Conservation (phyloP, 2,888 invertebrate genomes). For the Syrista parreyssii region DNA sequence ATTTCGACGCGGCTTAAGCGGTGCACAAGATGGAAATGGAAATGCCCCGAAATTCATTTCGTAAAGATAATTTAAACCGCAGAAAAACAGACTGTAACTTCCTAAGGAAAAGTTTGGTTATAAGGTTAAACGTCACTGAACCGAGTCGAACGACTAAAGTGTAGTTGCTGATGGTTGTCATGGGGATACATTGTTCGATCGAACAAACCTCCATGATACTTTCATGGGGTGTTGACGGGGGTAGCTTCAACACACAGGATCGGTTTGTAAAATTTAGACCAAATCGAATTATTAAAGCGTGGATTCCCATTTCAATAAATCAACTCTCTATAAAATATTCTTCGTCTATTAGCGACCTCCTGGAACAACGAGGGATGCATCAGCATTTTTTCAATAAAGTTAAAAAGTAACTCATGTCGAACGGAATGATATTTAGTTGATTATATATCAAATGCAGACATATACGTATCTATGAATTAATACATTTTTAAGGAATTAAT, state of each 20-base stretch:
- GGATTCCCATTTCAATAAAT: background rate
- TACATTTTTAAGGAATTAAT: background rate
- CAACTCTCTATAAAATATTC: background rate
- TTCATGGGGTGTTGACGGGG: background rate
- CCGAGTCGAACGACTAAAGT: background rate
- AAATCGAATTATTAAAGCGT: background rate
- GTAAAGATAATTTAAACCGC: background rate
- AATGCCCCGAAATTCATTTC: slow-evolving; percentile 18
- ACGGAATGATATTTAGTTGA: background rate
- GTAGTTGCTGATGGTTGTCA: background rate
- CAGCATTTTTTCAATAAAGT: background rate
- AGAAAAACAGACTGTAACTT: background rate
- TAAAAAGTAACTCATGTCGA: background rate
- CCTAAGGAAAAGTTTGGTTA: background rate
- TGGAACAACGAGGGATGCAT: background rate
- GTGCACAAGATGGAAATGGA: slow-evolving; percentile 26
- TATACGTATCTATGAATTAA: background rate
- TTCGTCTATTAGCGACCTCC: background rate
- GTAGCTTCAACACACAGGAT: background rate
- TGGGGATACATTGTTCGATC: background rate
- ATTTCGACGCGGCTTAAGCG: slow-evolving; percentile 27
- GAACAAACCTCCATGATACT: background rate
- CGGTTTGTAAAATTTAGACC: background rate
- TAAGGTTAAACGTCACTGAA: background rate
- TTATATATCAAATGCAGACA: background rate